Conservation (phyloP, 1,140 invertebrate species). For the Drosophila serrata region DNA sequence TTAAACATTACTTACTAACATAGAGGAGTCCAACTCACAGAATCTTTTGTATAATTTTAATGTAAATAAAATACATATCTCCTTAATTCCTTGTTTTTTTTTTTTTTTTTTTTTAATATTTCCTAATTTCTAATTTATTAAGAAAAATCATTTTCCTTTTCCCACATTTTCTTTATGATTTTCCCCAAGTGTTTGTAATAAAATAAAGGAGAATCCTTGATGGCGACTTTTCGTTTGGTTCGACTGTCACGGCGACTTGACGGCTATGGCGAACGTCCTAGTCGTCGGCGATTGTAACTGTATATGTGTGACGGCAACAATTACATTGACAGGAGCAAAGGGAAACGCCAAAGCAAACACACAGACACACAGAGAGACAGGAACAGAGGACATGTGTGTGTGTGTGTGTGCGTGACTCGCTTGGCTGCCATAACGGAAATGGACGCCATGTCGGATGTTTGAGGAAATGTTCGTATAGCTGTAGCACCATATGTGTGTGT, state of each 20-base stretch:
- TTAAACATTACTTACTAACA: too few relatives aligned
- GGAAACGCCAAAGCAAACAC: constrained; percentile 41
- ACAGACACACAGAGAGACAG: constrained; percentile 1
- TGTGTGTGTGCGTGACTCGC: constrained; percentile 28
- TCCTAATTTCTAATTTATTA: background rate
- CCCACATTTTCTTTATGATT: constrained; percentile 9
- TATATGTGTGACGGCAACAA: constrained; percentile 45
- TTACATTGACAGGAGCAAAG: constrained; percentile 37
- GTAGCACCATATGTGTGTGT: constrained; percentile 61
- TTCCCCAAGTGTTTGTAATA: constrained; percentile 52
- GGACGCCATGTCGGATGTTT: constrained; percentile 78
- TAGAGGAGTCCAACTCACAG: too few relatives aligned
- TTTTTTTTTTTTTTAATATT: background rate
- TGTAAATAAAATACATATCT: too few relatives aligned
- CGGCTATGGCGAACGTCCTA: constrained; percentile 36
- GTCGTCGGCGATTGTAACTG: constrained; percentile 33
- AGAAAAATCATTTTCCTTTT: background rate
- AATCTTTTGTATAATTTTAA: too few relatives aligned
- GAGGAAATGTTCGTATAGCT: constrained; percentile 76
- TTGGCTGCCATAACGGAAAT: constrained; percentile 81
- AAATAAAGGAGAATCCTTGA: constrained; percentile 59
- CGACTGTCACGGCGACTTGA: constrained; percentile 57
- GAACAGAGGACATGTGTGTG: constrained; percentile 15
- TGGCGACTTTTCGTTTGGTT: constrained; percentile 44
- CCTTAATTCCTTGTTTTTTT: background rate